Evolutionary conservation across 2,113 vertebrate species (phyloP).

Genomic region (Grammomys surdaster): DNA sequence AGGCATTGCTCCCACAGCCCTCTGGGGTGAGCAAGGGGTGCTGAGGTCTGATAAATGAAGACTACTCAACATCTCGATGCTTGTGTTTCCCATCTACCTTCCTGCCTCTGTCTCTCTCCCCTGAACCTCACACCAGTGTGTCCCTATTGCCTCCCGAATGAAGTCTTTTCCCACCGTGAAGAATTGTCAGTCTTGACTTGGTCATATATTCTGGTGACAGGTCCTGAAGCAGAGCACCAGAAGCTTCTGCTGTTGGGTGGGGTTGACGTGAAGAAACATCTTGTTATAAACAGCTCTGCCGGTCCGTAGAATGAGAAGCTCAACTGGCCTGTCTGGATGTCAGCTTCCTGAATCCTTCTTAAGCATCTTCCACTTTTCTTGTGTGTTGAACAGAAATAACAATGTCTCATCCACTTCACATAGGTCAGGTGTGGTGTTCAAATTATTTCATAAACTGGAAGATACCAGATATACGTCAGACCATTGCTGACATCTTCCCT

Average conservation of each 20-base stretch:
- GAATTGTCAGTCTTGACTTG: neutral
- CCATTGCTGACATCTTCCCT: neutral
- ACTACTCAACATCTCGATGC: neutral
- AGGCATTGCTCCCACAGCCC: neutral
- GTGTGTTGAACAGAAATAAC: neutral
- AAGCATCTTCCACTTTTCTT: neutral
- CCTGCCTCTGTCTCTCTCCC: neutral
- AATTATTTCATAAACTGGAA: neutral
- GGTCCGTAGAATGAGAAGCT: neutral
- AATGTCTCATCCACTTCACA: neutral
- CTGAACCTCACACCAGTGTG: too few species aligned
- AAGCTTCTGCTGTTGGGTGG: neutral
- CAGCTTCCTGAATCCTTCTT: neutral
- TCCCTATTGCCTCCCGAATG: neutral
- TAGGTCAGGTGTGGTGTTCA: neutral
- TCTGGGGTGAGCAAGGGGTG: neutral
- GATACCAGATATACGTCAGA: neutral
- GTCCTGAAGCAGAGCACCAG: neutral
- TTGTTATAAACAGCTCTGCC: neutral
- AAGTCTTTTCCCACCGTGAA: neutral
- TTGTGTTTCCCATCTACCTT: neutral
- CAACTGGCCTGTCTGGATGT: neutral
- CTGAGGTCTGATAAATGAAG: neutral
- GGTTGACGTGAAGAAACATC: neutral
- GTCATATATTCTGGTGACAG: neutral